Evolutionary conservation across 2,797 vertebrate genomes (phyloP).

Genomic region (Labeo calbasu): DNA sequence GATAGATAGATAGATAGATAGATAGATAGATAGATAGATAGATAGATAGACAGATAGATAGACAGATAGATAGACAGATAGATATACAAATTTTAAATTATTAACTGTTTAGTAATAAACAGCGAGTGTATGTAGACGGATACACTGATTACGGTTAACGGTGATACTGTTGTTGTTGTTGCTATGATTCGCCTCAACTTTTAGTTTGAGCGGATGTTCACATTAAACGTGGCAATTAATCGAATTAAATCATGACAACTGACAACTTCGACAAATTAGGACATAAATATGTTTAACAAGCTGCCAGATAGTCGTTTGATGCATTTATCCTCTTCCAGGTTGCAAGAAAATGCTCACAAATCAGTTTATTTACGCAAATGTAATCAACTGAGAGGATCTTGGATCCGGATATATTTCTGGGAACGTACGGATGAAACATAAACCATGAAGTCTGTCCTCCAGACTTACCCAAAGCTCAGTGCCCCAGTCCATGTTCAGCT

Average conservation of each 20-base stretch:
- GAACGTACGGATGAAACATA: neutral
- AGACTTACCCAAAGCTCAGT: slow-evolving; percentile 84
- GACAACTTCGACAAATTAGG: neutral
- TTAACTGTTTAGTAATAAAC: neutral
- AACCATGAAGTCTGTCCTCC: neutral
- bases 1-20: neutral
- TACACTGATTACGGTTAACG: neutral
- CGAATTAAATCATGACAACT: neutral
- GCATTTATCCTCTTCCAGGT: neutral
- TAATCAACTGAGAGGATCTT: no score
- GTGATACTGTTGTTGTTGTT: neutral
- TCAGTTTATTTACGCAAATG: neutral
- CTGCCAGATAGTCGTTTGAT: neutral
- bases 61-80: neutral
- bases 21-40: neutral
- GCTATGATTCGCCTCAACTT: neutral
- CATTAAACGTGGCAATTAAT: neutral
- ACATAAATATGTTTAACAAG: neutral
- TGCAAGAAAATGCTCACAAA: neutral
- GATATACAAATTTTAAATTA: no score
- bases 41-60: neutral
- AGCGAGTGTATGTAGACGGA: neutral
- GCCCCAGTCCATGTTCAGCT: slow-evolving; percentile 83
- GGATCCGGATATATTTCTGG: neutral
- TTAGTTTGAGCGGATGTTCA: neutral